A percentile compares a stretch with the other conserved stretches of the same genome.
phyloP scores from a whole-genome alignment of 1,140 invertebrate genomes.

The Brachionus paranguensis region DNA sequence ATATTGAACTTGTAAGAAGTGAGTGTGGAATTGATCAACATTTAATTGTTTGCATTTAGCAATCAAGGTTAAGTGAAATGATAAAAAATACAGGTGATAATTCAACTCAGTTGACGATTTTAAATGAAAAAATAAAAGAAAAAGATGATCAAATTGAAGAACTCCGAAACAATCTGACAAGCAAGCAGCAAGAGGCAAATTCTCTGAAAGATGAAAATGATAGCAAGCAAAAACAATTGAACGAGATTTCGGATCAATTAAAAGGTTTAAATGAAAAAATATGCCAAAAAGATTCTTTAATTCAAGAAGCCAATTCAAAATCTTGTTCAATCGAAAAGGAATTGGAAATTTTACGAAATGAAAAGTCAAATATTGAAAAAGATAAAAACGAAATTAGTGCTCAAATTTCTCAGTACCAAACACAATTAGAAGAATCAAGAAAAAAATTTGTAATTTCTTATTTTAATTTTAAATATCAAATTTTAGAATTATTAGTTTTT shows the following conservation, averaged over 20 bases:
- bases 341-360: background rate
- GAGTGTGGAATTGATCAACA: background rate
- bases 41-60: slow-evolving; percentile 43
- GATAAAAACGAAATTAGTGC: background rate
- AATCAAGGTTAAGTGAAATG: slow-evolving; percentile 50
- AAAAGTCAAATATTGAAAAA: background rate
- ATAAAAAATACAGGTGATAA: slow-evolving; percentile 55
- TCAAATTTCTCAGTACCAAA: background rate
- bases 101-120: slow-evolving; percentile 50
- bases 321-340: background rate
- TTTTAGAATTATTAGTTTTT: too few species aligned
- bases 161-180: background rate
- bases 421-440: background rate
- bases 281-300: background rate
- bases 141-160: slow-evolving; percentile 52
- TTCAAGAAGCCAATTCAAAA: background rate
- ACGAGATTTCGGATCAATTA: background rate
- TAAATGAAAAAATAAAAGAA: slow-evolving; percentile 52
- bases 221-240: background rate
- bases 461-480: too few species aligned
- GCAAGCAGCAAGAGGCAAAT: background rate
- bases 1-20: background rate
- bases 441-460: background rate
- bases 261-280: background rate
- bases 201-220: background rate